Evolutionary conservation across 2,888 invertebrate species (phyloP).

Genomic region (Xestia c-nigrum): DNA sequence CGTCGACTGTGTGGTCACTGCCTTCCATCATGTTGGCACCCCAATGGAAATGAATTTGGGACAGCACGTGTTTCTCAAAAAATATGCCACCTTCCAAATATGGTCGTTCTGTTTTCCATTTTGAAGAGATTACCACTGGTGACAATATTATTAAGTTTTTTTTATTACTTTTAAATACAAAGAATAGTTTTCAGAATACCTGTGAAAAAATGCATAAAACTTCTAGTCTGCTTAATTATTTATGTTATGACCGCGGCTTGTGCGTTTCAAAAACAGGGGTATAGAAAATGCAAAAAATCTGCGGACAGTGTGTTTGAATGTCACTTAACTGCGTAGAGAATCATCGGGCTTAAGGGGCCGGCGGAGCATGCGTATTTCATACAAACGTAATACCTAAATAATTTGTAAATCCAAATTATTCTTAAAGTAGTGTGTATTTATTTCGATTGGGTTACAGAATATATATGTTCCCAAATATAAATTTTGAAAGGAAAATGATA

Average conservation of each 20-base stretch:
- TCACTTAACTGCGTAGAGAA: no score
- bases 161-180: neutral
- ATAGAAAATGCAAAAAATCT: neutral
- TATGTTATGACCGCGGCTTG: no score
- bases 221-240: neutral
- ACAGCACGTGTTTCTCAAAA: constrained; percentile 90
- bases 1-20: constrained; percentile 92
- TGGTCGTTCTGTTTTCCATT: constrained; percentile 91
- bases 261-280: neutral
- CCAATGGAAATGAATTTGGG: constrained; percentile 94
- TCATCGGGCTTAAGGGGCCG: no score
- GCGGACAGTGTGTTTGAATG: neutral
- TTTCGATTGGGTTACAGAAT: no score
- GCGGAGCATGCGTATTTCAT: no score
- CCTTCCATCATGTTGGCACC: constrained; percentile 91
- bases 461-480: no score
- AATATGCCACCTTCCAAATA: constrained; percentile 91
- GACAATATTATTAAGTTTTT: constrained; percentile 11
- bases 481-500: no score
- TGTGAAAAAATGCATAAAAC: neutral
- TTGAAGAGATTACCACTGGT: constrained; percentile 91
- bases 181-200: neutral
- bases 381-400: no score
- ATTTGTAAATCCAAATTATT: no score
- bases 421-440: no score